Percentiles rank a stretch among this genome's conserved stretches.
Evolutionary conservation across 2,113 vertebrate genomes (phyloP).

Genomic region (Atlantisia rogersi): DNA sequence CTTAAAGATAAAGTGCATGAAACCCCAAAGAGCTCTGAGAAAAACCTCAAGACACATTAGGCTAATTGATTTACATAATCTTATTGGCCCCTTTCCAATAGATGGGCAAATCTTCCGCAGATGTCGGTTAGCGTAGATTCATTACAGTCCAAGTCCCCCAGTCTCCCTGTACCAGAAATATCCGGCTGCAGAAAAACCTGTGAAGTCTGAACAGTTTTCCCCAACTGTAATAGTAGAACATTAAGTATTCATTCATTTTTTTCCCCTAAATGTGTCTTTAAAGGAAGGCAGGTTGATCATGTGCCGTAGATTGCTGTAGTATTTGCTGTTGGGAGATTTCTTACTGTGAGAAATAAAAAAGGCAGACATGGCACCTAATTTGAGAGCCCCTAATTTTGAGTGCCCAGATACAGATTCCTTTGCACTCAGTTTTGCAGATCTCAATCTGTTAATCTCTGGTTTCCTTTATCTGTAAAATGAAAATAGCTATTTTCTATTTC

Average conservation of each 20-base stretch:
- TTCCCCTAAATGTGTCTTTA: neutral
- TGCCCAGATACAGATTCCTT: neutral
- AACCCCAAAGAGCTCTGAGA: neutral
- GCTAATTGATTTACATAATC: conserved; percentile 9
- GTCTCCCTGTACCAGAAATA: neutral
- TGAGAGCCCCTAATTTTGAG: neutral
- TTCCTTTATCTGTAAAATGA: neutral
- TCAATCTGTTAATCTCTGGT: neutral
- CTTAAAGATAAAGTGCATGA: neutral
- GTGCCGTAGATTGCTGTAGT: neutral
- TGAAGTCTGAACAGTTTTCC: neutral
- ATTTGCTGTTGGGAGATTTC: neutral
- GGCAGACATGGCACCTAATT: neutral
- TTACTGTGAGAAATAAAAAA: neutral
- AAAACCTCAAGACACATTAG: conserved; percentile 16
- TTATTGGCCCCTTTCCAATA: neutral
- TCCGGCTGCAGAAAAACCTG: neutral
- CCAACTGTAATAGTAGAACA: neutral
- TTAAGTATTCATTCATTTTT: neutral
- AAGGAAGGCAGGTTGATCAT: neutral
- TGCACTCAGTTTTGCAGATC: neutral
- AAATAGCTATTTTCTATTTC: neutral
- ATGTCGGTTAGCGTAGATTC: neutral
- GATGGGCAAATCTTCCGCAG: neutral
- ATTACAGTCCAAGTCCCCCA: neutral